These are phyloP conservation scores for Rhingia campestris DNA, from an alignment of 2,888 invertebrate species.

Conservation along the genomic window DNA sequence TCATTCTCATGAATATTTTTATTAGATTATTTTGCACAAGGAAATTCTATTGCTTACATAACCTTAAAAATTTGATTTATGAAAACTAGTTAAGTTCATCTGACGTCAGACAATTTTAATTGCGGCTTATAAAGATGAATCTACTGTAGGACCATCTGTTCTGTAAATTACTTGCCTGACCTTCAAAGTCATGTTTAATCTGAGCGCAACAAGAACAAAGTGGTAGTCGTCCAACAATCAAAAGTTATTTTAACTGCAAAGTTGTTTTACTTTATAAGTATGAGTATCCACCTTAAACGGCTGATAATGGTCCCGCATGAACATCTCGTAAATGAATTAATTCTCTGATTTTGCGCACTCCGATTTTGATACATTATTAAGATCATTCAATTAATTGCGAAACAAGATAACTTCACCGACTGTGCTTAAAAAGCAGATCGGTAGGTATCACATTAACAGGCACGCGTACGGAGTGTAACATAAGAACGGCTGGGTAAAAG, in stretches of 20 bases:
- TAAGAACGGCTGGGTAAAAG: conserved; percentile 19
- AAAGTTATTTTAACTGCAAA: conserved; percentile 55
- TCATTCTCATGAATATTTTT: conserved; percentile 28
- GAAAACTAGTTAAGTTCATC: conserved; percentile 24
- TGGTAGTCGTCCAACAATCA: conserved; percentile 53
- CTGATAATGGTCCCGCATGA: conserved; percentile 72
- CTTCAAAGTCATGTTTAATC: conserved; percentile 66
- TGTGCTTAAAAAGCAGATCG: conserved; percentile 19
- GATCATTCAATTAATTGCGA: conserved; percentile 72
- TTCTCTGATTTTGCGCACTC: conserved; percentile 61
- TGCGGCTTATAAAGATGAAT: neutral
- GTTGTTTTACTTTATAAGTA: conserved; percentile 50
- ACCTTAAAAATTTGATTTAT: conserved; percentile 42
- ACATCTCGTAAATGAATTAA: conserved; percentile 66
- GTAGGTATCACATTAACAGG: conserved; percentile 36
- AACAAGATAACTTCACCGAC: conserved; percentile 22
- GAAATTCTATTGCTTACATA: conserved; percentile 11
- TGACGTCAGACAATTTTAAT: conserved; percentile 10
- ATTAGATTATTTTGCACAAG: neutral
- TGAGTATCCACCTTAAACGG: conserved; percentile 67
- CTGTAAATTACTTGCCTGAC: conserved; percentile 56
- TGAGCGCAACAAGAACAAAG: conserved; percentile 33
- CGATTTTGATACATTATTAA: conserved; percentile 69
- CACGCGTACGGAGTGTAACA: conserved; percentile 39
- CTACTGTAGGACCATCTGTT: conserved; percentile 52